Base-by-base conservation (phyloP, 2,888 invertebrate species). In the Agriopis marginaria region DNA sequence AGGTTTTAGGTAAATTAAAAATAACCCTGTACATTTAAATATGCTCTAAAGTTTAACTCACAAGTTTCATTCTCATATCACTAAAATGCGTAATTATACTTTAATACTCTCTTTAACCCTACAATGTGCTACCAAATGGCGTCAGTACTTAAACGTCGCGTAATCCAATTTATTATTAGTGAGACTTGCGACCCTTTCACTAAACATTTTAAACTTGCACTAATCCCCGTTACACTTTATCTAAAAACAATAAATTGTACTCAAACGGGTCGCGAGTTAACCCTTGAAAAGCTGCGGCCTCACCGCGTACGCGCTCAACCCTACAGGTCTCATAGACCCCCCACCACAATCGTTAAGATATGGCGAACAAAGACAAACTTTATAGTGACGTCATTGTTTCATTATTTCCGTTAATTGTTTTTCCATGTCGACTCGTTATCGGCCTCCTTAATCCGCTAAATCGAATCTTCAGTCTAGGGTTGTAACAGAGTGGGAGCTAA, bases 331-430 rank as follows among this genome's bases (percentile, higher is more conserved):
- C 75, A 60, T 73, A 77, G 85, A 82, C 88, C 90, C 89, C 86
- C 86, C 82, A 89, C 90, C 89, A 81, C 91, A 91, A 85, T 82
- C 86, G 80, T 72, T 87, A 90, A 91, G 91, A 91, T 89, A 91
- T 85, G 85, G 85, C 80, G 87, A 86, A 90, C 92, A 91, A 91
- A 89, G 88, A 84, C 87, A 70, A 89, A 92, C 88, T 91, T 90
- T 90, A 90, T 86, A 89, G 84, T 86, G 83, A 82, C 86, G 69
- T 90, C 91, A 91, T 92, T 91, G 92, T 91, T 89, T 86, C 82
- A 88, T 87, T 86, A 88, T 89, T 88, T 89, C 86, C 88, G 86
- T 86, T 92, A 92, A 93, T 93, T 93, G 93, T 93, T 93, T 93
- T 93, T 92, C 93, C 91, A 86, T 93, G 92, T 92, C 87, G 84